Percentiles rank a stretch among this genome's conserved stretches.
Conservation (phyloP, 1,140 invertebrate genomes). For the Neuroterus valhalla region DNA sequence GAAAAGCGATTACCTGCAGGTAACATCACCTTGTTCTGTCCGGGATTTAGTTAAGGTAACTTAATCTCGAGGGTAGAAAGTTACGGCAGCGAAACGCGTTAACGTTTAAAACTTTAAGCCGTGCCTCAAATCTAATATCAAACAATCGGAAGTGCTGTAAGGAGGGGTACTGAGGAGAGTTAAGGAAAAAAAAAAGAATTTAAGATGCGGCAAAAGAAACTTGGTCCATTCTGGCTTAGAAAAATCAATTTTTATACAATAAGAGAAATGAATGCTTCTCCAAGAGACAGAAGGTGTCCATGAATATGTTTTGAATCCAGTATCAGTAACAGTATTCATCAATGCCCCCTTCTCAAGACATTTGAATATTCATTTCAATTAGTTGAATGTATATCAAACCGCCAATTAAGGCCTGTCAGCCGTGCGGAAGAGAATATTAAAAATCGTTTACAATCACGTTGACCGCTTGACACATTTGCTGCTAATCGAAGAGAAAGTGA, state of each 20-base stretch:
- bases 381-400: constrained; percentile 3
- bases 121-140: constrained; percentile 20
- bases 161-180: not conserved
- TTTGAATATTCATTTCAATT: constrained; percentile 17
- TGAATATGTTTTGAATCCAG: not conserved
- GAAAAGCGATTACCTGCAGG: constrained; percentile 52
- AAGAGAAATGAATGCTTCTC: no score
- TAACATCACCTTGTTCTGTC: constrained; percentile 31
- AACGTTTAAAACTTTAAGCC: constrained; percentile 23
- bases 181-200: not conserved
- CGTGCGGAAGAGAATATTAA: not conserved
- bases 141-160: constrained; percentile 22
- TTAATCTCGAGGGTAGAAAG: constrained; percentile 27
- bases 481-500: constrained; percentile 3
- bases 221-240: no score
- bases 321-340: not conserved
- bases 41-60: constrained; percentile 23
- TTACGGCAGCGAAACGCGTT: constrained; percentile 26
- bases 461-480: not conserved
- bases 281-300: not conserved
- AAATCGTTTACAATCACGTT: not conserved
- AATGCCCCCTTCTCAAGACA: not conserved
- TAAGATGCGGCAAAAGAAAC: no score
- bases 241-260: no score
- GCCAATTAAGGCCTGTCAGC: constrained; percentile 7